phyloP scores from a whole-genome alignment of 2,888 invertebrate genomes.

The Spisula subtruncata region DNA sequence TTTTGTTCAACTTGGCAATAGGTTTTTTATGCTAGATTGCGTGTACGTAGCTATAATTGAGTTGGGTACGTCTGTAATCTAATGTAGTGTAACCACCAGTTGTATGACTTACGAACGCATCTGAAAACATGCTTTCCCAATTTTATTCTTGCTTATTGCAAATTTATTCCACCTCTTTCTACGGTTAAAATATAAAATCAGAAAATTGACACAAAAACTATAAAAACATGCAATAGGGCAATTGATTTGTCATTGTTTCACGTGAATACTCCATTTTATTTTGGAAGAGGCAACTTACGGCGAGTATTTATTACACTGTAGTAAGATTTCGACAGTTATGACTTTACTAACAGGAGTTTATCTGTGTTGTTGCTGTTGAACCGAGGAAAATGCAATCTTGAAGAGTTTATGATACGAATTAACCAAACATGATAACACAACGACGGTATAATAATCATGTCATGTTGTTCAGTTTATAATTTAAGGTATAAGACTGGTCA shows the following conservation, averaged over 20 bases:
- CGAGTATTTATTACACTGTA: too few relatives aligned
- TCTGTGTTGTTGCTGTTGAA: too few relatives aligned
- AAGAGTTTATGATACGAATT: background rate
- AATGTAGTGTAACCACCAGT: constrained; percentile 39
- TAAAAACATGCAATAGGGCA: constrained; percentile 31
- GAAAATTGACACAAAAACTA: constrained; percentile 11
- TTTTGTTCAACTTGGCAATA: constrained; percentile 17
- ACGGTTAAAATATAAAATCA: background rate
- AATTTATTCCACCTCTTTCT: constrained; percentile 38
- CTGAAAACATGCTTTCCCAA: constrained; percentile 22
- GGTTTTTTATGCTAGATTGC: constrained; percentile 22
- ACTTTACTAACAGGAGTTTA: too few relatives aligned
- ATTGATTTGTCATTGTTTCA: background rate
- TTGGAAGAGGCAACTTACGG: background rate
- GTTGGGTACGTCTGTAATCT: background rate
- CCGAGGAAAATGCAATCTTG: background rate
- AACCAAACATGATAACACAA: background rate
- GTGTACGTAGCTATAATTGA: constrained; percentile 32
- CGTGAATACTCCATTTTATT: background rate
- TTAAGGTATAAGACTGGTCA: background rate
- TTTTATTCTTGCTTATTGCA: constrained; percentile 37
- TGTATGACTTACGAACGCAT: constrained; percentile 28
- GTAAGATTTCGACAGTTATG: background rate
- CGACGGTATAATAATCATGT: background rate
- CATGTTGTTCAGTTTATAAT: background rate